Evolutionary conservation across 1,140 invertebrate genomes (phyloP).

Genomic region (Monomorium pharaonis): DNA sequence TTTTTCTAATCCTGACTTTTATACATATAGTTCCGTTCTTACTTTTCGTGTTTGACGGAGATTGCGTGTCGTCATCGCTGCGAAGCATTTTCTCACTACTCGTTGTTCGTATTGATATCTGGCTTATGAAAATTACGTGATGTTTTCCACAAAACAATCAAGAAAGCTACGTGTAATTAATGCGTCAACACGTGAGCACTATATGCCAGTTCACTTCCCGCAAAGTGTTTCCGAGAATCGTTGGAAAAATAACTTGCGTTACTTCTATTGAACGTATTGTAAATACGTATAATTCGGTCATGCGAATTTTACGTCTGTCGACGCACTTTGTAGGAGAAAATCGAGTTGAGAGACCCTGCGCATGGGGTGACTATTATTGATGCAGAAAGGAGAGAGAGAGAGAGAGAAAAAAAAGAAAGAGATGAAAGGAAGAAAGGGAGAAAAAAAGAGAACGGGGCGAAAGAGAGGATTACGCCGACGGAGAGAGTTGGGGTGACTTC

Average conservation of each 20-base stretch:
- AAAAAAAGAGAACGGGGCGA: neutral
- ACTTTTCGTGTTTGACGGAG: neutral
- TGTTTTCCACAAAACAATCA: neutral
- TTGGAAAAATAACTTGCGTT: neutral
- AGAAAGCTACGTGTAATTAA: neutral
- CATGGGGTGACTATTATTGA: conserved; percentile 66
- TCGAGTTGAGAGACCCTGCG: conserved; percentile 67
- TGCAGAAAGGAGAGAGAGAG: conserved; percentile 48
- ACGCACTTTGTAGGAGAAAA: neutral
- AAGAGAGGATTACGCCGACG: conserved; percentile 56
- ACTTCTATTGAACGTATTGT: too few species aligned
- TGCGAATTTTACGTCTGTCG: neutral
- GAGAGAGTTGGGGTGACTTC: conserved; percentile 53
- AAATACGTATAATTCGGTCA: conserved; percentile 6
- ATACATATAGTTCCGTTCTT: neutral
- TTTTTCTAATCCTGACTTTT: neutral
- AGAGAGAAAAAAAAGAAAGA: conserved; percentile 20
- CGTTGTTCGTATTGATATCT: neutral
- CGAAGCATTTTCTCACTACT: neutral
- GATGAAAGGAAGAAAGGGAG: conserved; percentile 3
- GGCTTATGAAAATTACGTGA: neutral
- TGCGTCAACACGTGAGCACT: neutral
- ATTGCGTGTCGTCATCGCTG: neutral
- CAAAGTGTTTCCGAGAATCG: neutral
- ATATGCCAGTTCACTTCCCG: neutral